Conservation (phyloP, 2,113 vertebrate species). For the Apodemus speciosus region DNA sequence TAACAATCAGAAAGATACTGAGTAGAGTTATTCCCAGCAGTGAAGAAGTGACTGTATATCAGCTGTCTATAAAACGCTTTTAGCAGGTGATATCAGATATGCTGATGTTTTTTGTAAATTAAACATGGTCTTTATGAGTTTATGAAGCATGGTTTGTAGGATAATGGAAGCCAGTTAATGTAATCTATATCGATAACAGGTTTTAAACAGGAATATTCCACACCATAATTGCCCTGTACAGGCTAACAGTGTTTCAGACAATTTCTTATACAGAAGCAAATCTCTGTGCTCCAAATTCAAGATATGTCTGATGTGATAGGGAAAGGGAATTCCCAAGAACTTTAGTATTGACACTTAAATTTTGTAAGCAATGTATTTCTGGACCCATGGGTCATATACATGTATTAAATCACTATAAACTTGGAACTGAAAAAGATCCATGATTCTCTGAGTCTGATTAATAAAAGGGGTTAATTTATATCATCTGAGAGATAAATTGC, state of each 20-base stretch:
- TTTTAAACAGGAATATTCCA: neutral
- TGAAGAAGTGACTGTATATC: neutral
- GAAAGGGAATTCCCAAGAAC: neutral
- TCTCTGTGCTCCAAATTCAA: neutral
- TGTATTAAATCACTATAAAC: neutral
- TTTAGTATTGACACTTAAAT: neutral
- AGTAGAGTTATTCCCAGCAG: neutral
- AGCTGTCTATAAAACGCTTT: neutral
- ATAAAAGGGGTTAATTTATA: neutral
- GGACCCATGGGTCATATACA: neutral
- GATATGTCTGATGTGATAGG: neutral
- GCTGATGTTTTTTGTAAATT: neutral
- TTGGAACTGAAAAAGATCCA: neutral
- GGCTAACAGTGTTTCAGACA: neutral
- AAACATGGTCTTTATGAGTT: neutral
- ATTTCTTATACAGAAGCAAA: neutral
- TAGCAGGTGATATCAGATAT: neutral
- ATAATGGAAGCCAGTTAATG: neutral
- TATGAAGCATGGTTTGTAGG: neutral
- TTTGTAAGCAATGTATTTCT: neutral
- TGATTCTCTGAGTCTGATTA: neutral
- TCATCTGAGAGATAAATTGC: neutral
- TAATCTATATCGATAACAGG: neutral
- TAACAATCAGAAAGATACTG: neutral
- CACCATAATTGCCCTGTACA: neutral